phyloP scores from a whole-genome alignment of 2,888 invertebrate genomes.

The Barypeithes pellucidus region DNA sequence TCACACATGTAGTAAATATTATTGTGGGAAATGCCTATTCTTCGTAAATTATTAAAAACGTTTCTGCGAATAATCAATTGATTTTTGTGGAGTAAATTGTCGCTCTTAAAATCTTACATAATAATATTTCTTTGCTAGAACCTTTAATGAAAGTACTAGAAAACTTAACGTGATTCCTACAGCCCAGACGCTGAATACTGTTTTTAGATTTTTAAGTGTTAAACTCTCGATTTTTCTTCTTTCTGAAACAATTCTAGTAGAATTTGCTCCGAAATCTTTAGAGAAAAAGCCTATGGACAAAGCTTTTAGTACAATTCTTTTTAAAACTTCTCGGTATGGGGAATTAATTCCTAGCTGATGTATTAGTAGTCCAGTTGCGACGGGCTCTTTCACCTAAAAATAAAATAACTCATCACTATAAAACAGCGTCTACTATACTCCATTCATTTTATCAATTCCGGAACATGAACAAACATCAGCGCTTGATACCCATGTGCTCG shows the following conservation, averaged over 20 bases:
- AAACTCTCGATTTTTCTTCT: not conserved
- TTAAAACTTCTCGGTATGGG: constrained; percentile 5
- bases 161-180: not conserved
- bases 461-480: too few relatives aligned
- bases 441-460: too few relatives aligned
- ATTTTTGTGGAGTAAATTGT: too few relatives aligned
- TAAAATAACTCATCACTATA: too few relatives aligned
- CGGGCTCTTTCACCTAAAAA: not conserved
- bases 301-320: not conserved
- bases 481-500: too few relatives aligned
- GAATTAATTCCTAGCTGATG: not conserved
- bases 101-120: too few relatives aligned
- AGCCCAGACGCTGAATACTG: not conserved
- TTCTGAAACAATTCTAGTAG: not conserved
- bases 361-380: not conserved
- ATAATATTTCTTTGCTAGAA: not conserved
- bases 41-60: too few relatives aligned
- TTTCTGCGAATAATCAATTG: too few relatives aligned
- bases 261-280: not conserved
- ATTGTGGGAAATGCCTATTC: too few relatives aligned
- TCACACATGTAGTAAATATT: too few relatives aligned
- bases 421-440: too few relatives aligned
- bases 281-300: constrained; percentile 1
- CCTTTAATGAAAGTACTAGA: not conserved
- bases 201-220: not conserved